phyloP scores from a whole-genome alignment of 2,888 invertebrate genomes.

The Acronicta leporina region DNA sequence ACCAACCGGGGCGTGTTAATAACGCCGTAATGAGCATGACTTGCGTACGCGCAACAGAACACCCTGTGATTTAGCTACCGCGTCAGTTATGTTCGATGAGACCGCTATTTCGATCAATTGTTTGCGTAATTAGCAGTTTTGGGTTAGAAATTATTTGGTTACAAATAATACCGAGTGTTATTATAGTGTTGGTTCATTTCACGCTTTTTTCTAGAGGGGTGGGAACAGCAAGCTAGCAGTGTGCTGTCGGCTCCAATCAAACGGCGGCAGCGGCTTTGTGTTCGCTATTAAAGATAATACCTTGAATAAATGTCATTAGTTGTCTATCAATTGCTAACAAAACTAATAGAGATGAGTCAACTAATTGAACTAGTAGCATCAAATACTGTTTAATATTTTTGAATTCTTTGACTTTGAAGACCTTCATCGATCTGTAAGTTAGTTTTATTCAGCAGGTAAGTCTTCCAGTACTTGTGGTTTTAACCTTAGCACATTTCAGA shows the following conservation, averaged over 20 bases:
- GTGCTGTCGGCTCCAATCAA: slow-evolving; percentile 37
- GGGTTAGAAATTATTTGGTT: slow-evolving; percentile 53
- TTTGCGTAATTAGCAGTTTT: slow-evolving; percentile 56
- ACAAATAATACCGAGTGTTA: slow-evolving; percentile 45
- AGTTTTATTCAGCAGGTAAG: too few relatives aligned
- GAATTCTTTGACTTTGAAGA: too few relatives aligned
- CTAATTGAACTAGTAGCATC: background rate
- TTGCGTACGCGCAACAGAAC: slow-evolving; percentile 51
- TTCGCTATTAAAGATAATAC: slow-evolving; percentile 34
- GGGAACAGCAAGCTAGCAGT: slow-evolving; percentile 34
- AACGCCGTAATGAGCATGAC: slow-evolving; percentile 65
- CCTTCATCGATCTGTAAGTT: too few relatives aligned
- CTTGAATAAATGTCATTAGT: slow-evolving; percentile 41
- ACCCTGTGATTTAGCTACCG: slow-evolving; percentile 54
- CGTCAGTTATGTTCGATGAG: slow-evolving; percentile 57
- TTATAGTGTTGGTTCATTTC: slow-evolving; percentile 47
- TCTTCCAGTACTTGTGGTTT: too few relatives aligned
- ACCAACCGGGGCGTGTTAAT: slow-evolving; percentile 65
- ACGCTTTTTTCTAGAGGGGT: slow-evolving; percentile 37
- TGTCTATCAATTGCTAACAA: slow-evolving; percentile 19
- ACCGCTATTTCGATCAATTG: slow-evolving; percentile 54
- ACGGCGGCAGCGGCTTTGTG: slow-evolving; percentile 24
- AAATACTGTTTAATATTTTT: background rate
- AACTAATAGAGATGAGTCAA: slow-evolving; percentile 5
- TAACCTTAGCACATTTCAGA: too few relatives aligned